phyloP scores from a whole-genome alignment of 2,113 vertebrate genomes.

The cattle (Bos taurus) region DNA sequence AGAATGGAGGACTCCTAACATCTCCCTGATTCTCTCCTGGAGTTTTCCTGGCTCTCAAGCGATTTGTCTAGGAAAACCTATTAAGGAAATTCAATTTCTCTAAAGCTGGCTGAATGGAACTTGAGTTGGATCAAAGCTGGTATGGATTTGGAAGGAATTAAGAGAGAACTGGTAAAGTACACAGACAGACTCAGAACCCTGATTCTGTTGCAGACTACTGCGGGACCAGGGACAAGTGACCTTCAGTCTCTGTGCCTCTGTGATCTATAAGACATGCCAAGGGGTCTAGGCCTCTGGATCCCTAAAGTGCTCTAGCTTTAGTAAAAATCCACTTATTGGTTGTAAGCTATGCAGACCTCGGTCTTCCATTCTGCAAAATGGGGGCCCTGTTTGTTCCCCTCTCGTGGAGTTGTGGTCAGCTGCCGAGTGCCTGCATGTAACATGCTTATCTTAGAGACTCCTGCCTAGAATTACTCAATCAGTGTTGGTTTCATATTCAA shows the following conservation, averaged over 20 bases:
- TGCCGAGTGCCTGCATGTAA: fast-evolving
- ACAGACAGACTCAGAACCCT: not conserved
- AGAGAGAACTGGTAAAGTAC: not conserved
- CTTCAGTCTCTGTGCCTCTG: not conserved
- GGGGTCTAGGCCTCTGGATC: not conserved
- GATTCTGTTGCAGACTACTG: fast-evolving
- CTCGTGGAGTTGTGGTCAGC: fast-evolving
- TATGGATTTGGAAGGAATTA: not conserved
- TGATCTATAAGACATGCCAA: not conserved
- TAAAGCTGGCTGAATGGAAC: not conserved
- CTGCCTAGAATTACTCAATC: not conserved
- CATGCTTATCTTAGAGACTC: not conserved
- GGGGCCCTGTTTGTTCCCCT: fast-evolving
- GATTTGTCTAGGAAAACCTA: constrained; percentile 1
- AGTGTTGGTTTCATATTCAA: fast-evolving
- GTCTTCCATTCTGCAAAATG: not conserved
- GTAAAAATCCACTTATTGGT: not conserved
- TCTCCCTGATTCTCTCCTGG: not conserved
- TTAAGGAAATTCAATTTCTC: constrained; percentile 40
- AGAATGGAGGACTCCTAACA: not conserved
- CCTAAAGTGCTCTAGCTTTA: not conserved
- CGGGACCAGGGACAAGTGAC: not conserved
- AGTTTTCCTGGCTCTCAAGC: not conserved
- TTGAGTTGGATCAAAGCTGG: not conserved
- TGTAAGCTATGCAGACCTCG: not conserved